phyloP scores from a whole-genome alignment of 2,888 invertebrate species.

The Exephanes ischioxanthus region DNA sequence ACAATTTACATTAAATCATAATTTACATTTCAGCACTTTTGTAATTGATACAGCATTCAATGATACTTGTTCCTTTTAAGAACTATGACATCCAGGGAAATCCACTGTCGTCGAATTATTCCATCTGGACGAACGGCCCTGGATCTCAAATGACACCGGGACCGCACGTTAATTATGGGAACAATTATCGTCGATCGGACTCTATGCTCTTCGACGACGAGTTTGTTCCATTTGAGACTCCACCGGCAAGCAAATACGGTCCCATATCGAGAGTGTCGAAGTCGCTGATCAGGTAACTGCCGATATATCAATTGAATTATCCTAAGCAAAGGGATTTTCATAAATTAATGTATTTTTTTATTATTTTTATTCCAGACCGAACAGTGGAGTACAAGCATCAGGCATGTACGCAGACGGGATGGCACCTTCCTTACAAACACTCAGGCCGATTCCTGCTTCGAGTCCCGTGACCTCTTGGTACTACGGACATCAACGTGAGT shows the following conservation, averaged over 20 bases:
- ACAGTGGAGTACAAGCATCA: constrained; percentile 78
- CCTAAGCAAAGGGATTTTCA: neutral
- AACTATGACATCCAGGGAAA: constrained; percentile 80
- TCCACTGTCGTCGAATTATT: constrained; percentile 78
- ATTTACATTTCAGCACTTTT: constrained; percentile 11
- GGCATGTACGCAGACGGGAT: constrained; percentile 82
- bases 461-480: constrained; percentile 86
- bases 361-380: constrained; percentile 72
- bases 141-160: constrained; percentile 76
- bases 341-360: neutral
- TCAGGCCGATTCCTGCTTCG: constrained; percentile 85
- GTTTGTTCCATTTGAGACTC: constrained; percentile 89
- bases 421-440: constrained; percentile 79
- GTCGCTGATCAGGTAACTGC: constrained; percentile 78
- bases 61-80: constrained; percentile 71
- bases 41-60: neutral
- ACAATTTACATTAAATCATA: constrained; percentile 6
- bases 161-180: constrained; percentile 79
- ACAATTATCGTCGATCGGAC: constrained; percentile 86
- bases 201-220: constrained; percentile 88
- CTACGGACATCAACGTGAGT: constrained; percentile 83
- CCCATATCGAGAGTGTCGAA: constrained; percentile 87
- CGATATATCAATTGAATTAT: neutral
- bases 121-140: constrained; percentile 82
- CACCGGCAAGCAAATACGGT: constrained; percentile 89